These are phyloP conservation scores for Plagiodera versicolora DNA, from an alignment of 2,888 invertebrate species.

Conservation along the genomic window DNA sequence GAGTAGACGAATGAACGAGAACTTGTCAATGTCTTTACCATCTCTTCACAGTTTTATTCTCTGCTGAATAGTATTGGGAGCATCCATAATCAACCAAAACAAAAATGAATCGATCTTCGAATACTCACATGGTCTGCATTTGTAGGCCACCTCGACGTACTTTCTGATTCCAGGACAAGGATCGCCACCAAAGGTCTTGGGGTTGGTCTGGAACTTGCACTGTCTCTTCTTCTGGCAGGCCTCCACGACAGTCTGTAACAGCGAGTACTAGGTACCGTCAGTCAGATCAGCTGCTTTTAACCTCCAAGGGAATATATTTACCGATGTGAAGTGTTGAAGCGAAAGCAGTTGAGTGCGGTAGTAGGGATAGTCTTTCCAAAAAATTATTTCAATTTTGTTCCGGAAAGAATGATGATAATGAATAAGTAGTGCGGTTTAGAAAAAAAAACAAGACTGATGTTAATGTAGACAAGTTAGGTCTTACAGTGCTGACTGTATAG, in stretches of 20 bases:
- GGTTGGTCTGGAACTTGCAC: constrained; percentile 87
- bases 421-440: too few species aligned
- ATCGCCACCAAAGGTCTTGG: constrained; percentile 86
- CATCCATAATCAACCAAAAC: neutral
- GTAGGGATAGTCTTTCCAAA: constrained; percentile 12
- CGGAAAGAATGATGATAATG: too few species aligned
- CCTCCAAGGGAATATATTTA: constrained; percentile 20
- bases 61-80: too few species aligned
- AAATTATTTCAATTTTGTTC: too few species aligned
- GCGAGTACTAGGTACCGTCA: constrained; percentile 72
- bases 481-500: too few species aligned
- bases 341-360: neutral
- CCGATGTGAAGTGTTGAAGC: constrained; percentile 13
- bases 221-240: constrained; percentile 91
- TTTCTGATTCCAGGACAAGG: constrained; percentile 90
- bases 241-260: constrained; percentile 92
- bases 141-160: constrained; percentile 94
- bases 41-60: too few species aligned
- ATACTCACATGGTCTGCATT: constrained; percentile 94
- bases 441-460: too few species aligned
- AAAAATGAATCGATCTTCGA: neutral
- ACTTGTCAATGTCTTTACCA: too few species aligned
- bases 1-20: too few species aligned
- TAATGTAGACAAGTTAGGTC: too few species aligned
- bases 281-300: constrained; percentile 55